A percentile compares a stretch with the other conserved stretches of the same genome.
Conservation (phyloP, 2,797 vertebrate genomes). For the Eremophila alpestris region DNA sequence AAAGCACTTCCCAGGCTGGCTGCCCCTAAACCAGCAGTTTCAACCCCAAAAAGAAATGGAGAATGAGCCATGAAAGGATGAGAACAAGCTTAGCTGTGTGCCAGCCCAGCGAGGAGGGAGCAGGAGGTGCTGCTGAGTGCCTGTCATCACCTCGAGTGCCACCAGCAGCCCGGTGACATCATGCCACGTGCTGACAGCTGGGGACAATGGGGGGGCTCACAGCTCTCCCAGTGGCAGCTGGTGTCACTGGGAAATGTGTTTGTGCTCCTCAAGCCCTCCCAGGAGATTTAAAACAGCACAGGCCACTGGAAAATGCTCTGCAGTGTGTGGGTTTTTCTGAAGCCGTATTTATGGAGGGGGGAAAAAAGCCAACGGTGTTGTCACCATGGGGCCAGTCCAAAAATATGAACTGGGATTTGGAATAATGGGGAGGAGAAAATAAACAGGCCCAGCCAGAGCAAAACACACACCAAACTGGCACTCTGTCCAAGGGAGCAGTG, state of each 20-base stretch:
- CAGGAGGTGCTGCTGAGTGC: not conserved
- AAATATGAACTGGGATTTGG: not conserved
- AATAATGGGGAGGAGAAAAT: not conserved
- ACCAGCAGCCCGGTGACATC: not conserved
- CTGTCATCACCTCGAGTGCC: not conserved
- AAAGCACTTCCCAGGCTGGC: not conserved
- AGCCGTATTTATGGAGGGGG: not conserved
- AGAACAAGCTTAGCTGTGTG: not conserved
- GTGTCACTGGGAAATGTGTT: not conserved
- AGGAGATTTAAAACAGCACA: not conserved
- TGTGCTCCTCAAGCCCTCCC: not conserved
- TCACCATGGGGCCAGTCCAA: not conserved
- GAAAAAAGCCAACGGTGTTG: not conserved
- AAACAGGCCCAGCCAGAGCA: not conserved
- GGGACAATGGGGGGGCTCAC: not conserved
- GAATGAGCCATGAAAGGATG: not conserved
- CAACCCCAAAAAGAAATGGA: not conserved
- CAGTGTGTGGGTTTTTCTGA: not conserved
- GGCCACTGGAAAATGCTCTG: not conserved
- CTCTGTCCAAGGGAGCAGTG: not conserved
- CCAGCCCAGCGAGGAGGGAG: not conserved
- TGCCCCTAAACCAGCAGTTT: not conserved
- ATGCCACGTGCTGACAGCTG: not conserved
- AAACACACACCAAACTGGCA: not conserved
- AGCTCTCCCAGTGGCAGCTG: conserved; percentile 2